phyloP scores from a whole-genome alignment of 1,140 invertebrate genomes.

The Pissodes strobi region DNA sequence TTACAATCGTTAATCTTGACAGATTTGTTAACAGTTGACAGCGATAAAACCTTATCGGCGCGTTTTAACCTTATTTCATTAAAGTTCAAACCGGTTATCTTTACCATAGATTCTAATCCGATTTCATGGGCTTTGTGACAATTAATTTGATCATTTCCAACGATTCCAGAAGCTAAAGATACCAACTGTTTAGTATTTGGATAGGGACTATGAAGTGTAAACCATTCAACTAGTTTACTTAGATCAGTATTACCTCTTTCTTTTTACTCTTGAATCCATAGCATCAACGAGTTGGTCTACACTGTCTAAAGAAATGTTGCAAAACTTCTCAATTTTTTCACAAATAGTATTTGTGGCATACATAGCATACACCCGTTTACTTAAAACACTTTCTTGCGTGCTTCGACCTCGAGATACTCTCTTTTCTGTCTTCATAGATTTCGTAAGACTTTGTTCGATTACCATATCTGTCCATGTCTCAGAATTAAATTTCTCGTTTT shows the following conservation, averaged over 20 bases:
- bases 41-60: conserved; percentile 32
- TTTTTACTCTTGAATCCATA: conserved; percentile 51
- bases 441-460: conserved; percentile 54
- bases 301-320: conserved; percentile 46
- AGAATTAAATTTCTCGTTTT: conserved; percentile 35
- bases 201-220: conserved; percentile 51
- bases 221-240: conserved; percentile 51
- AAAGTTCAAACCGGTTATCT: conserved; percentile 45
- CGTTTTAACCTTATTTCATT: conserved; percentile 49
- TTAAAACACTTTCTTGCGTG: conserved; percentile 51
- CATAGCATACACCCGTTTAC: conserved; percentile 49
- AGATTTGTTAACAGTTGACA: conserved; percentile 18
- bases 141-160: conserved; percentile 53
- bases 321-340: conserved; percentile 50
- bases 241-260: conserved; percentile 52
- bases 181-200: conserved; percentile 42
- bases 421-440: conserved; percentile 55
- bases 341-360: conserved; percentile 37
- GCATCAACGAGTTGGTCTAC: conserved; percentile 53
- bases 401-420: conserved; percentile 52
- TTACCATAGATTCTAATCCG: conserved; percentile 46
- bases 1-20: conserved; percentile 43
- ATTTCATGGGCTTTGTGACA: conserved; percentile 54
- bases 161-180: conserved; percentile 53
- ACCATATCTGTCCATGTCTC: conserved; percentile 43